These are phyloP conservation scores for Onthophagus sagittarius DNA, from an alignment of 2,888 invertebrate species.

Conservation along the genomic window DNA sequence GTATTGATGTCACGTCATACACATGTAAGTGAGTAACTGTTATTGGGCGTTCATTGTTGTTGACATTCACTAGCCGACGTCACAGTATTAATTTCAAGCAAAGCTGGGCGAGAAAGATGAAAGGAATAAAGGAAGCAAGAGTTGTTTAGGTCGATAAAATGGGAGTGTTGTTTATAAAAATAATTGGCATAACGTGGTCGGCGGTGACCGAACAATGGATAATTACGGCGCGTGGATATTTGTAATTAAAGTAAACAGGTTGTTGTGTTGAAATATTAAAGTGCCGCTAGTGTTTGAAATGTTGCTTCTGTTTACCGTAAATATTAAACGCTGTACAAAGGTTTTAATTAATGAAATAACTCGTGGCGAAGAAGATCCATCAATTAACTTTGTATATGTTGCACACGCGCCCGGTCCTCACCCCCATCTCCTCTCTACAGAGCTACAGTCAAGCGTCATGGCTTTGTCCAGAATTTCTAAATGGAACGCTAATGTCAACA, in stretches of 20 bases:
- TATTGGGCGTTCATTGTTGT: neutral
- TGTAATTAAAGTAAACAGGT: slow-evolving; percentile 5
- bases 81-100: neutral
- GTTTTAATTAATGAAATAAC: slow-evolving; percentile 8
- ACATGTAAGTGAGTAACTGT: slow-evolving; percentile 6
- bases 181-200: neutral
- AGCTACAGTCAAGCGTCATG: neutral
- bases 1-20: slow-evolving; percentile 12
- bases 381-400: slow-evolving; percentile 1
- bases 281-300: slow-evolving; percentile 8
- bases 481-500: neutral
- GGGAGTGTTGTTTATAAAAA: neutral
- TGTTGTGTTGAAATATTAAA: slow-evolving; percentile 6
- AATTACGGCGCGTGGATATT: slow-evolving; percentile 1
- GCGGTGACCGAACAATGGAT: neutral
- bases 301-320: slow-evolving; percentile 9
- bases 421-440: neutral
- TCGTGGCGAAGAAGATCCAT: slow-evolving; percentile 2
- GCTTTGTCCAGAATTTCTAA: neutral
- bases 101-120: neutral
- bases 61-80: neutral
- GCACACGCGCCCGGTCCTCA: neutral
- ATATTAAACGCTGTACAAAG: slow-evolving; percentile 10
- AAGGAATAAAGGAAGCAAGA: neutral
- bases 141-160: neutral